Conservation (phyloP, 2,888 invertebrate genomes). For the Diaprepes abbreviatus region DNA sequence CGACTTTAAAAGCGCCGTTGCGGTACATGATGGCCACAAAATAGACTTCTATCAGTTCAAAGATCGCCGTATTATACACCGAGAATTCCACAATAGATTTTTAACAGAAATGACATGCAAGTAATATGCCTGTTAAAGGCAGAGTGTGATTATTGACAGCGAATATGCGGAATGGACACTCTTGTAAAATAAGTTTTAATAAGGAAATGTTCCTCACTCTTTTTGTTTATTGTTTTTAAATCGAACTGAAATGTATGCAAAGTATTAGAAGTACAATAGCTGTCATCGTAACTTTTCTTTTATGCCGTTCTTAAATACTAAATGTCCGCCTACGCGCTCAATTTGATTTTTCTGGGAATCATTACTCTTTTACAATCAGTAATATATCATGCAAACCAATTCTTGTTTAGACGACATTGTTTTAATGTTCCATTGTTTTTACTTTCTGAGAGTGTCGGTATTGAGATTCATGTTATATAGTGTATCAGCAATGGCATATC, state of each 20-base stretch:
- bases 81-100: slow-evolving; percentile 22
- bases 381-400: slow-evolving; percentile 21
- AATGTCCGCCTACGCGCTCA: slow-evolving; percentile 18
- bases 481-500: no score
- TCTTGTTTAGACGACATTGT: slow-evolving; percentile 11
- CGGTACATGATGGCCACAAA: slow-evolving; percentile 26
- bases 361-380: slow-evolving; percentile 2
- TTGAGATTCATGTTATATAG: background rate
- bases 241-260: slow-evolving; percentile 11
- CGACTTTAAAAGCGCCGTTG: slow-evolving; percentile 7
- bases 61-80: slow-evolving; percentile 18
- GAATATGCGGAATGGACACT: slow-evolving; percentile 20
- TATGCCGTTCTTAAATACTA: slow-evolving; percentile 17
- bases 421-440: slow-evolving; percentile 6
- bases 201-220: slow-evolving; percentile 13
- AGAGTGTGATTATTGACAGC: slow-evolving; percentile 14
- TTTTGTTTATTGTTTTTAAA: slow-evolving; percentile 22
- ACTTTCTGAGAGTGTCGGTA: background rate
- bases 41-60: slow-evolving; percentile 31
- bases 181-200: slow-evolving; percentile 9
- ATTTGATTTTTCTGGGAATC: slow-evolving; percentile 13
- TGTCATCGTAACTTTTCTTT: slow-evolving; percentile 37
- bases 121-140: slow-evolving; percentile 17
- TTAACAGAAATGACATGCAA: slow-evolving; percentile 35
- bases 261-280: slow-evolving; percentile 33